These are phyloP conservation scores for Cololabis saira DNA, from an alignment of 2,113 vertebrate genomes.

Conservation along the genomic window DNA sequence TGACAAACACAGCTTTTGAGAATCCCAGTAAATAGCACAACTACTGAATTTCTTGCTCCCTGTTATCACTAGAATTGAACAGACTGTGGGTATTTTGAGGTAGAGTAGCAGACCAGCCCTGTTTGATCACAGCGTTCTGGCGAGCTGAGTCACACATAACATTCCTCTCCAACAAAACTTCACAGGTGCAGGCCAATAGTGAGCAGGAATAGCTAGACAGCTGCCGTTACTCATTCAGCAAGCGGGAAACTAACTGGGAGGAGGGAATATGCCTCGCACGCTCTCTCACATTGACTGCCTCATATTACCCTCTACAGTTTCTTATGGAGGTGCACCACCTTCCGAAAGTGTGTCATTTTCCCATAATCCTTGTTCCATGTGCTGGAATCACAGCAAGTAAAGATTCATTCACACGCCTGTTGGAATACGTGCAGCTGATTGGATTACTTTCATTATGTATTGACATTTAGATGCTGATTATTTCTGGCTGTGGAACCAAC, in stretches of 20 bases:
- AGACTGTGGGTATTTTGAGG: slow-evolving; percentile 33
- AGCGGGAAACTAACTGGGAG: slow-evolving; percentile 44
- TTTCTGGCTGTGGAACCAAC: too few species aligned
- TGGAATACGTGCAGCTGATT: neutral
- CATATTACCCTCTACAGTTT: slow-evolving; percentile 49
- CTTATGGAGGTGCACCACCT: slow-evolving; percentile 23
- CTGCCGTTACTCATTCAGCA: slow-evolving; percentile 64
- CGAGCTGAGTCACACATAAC: slow-evolving; percentile 43
- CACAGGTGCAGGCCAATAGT: slow-evolving; percentile 60
- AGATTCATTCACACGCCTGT: too few species aligned
- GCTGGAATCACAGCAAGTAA: slow-evolving; percentile 12
- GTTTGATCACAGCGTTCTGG: slow-evolving; percentile 45
- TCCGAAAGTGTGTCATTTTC: slow-evolving; percentile 15
- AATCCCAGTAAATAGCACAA: slow-evolving; percentile 12
- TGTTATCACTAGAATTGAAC: slow-evolving; percentile 15
- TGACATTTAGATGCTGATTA: too few species aligned
- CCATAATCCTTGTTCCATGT: slow-evolving; percentile 25
- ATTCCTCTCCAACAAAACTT: slow-evolving; percentile 52
- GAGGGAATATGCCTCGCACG: slow-evolving; percentile 42
- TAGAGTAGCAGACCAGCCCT: slow-evolving; percentile 38
- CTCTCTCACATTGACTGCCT: slow-evolving; percentile 46
- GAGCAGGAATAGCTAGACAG: slow-evolving; percentile 61
- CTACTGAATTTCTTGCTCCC: neutral
- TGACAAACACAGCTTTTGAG: slow-evolving; percentile 14
- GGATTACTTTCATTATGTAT: neutral